These are phyloP conservation scores for Lampris megalopsis DNA, from an alignment of 2,113 vertebrate genomes.

Conservation along the genomic window DNA sequence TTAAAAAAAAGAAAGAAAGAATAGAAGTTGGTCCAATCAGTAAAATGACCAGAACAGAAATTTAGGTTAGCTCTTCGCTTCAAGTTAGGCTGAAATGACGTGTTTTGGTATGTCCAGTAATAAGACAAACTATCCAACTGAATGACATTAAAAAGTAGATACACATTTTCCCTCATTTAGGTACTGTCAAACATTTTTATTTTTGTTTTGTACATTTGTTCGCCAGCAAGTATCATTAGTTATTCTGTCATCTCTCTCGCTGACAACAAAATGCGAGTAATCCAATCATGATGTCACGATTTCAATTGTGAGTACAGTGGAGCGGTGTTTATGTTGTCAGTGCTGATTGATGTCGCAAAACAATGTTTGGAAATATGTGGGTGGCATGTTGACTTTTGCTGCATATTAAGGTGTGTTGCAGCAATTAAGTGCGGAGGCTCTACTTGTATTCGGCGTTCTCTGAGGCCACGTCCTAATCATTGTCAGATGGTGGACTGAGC, in stretches of 20 bases:
- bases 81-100: too few species aligned
- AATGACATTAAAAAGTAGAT: too few species aligned
- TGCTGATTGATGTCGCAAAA: constrained; percentile 32
- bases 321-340: neutral
- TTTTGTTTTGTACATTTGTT: too few species aligned
- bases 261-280: neutral
- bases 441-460: constrained; percentile 37
- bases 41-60: too few species aligned
- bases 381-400: constrained; percentile 65
- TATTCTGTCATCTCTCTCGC: neutral
- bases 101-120: too few species aligned
- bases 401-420: constrained; percentile 66
- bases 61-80: too few species aligned
- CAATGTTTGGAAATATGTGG: constrained; percentile 42
- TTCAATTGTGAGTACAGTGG: neutral
- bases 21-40: too few species aligned
- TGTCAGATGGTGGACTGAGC: constrained; percentile 77
- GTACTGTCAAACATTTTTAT: too few species aligned
- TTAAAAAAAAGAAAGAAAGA: too few species aligned
- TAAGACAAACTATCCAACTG: too few species aligned
- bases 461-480: constrained; percentile 67
- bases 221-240: too few species aligned
- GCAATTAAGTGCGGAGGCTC: constrained; percentile 60
- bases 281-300: neutral
- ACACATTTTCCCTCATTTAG: too few species aligned